Base-by-base conservation (phyloP, 2,888 invertebrate species). In the Cactoblastis cactorum region DNA sequence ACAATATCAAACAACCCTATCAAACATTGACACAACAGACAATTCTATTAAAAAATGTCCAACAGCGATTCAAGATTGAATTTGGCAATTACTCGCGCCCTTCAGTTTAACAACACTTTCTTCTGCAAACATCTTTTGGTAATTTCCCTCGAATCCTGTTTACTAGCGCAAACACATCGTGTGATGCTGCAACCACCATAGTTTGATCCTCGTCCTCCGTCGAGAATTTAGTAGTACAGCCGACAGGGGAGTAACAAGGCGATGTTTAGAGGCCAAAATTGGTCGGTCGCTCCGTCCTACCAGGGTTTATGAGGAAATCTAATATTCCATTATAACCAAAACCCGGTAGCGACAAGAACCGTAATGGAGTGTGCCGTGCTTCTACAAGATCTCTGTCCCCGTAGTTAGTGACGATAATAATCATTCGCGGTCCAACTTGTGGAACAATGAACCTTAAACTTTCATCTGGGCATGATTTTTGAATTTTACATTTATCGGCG, bases 281-380 rank as follows among this genome's bases (percentile, higher is more conserved):
- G 66, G 76, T 69, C 67, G 78, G 83, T 58, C 61, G 60, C 56
- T 57, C 69, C 63, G 68, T 67, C 69, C 69, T 67, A 63, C 66
- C 66, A 60, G 71, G 69, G 73, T 78, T 83, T 80, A 81, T 76
- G 73, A 73, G 65, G 58, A 70, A 77, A 81, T 85, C 77, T 83
- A 83, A 85, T 83, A 83, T 83, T 84, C 81, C 74, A 83, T 83
- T 83, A 80, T 76, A 72, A 76, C 65, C 65, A 65, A 70, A 77
- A 77, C 71, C 65, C 69, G 74, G 68, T 67, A 67, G 64, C 65
- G 71, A 74, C 74, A 77, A 77, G 74, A 59, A 62, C 73, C 58
- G 60, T 80, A 76, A 80, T 78, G 63, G 70, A 78, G 76, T 75
- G 66, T 72, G 71, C 71, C 67, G 75, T 56, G 62, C 63, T 62